These are phyloP conservation scores for Pogonocichla stellata DNA, from an alignment of 2,113 vertebrate genomes.

Conservation along the genomic window DNA sequence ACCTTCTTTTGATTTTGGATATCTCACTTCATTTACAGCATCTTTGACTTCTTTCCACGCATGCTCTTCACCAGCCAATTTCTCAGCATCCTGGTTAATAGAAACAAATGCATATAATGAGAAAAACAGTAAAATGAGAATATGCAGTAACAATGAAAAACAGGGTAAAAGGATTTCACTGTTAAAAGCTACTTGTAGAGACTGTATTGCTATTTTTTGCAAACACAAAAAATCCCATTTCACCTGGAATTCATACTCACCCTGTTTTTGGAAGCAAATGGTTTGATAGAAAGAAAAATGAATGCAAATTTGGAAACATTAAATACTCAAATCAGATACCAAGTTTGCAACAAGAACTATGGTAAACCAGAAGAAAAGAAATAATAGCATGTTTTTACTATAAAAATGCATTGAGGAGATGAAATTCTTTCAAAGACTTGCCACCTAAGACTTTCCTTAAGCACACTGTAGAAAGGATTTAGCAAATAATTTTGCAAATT, in stretches of 20 bases:
- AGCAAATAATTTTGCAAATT: not conserved
- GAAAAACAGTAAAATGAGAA: not conserved
- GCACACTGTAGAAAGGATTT: not conserved
- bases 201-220: not conserved
- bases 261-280: not conserved
- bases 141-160: not conserved
- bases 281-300: not conserved
- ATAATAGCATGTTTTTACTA: not conserved
- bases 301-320: not conserved
- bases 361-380: not conserved
- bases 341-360: too few species aligned
- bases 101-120: slow-evolving; percentile 27
- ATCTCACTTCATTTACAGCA: slow-evolving; percentile 70
- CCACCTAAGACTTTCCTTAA: not conserved
- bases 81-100: slow-evolving; percentile 77
- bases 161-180: not conserved
- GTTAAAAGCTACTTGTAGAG: not conserved
- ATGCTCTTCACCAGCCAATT: slow-evolving; percentile 76
- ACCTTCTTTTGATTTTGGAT: slow-evolving; percentile 76
- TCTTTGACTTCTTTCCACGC: slow-evolving; percentile 76
- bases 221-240: not conserved
- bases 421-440: not conserved
- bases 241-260: not conserved
- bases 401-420: not conserved
- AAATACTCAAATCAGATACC: not conserved